A percentile compares a stretch with the other conserved stretches of the same genome.
These are phyloP conservation scores for Choloepus hoffmanni DNA, from an alignment of 2,113 vertebrate genomes.

Conservation along the genomic window DNA sequence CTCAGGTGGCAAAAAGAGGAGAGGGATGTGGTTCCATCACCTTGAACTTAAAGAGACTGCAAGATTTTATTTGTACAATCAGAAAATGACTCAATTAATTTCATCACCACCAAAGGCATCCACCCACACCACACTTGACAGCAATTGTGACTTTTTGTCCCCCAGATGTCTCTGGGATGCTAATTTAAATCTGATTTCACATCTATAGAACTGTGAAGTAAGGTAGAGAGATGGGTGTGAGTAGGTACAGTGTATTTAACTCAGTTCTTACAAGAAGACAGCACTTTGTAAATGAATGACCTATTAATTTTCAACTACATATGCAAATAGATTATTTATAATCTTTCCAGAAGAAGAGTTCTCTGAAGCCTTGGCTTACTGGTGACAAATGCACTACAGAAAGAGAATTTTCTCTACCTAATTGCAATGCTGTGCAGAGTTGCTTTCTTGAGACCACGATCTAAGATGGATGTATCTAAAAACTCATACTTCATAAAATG, in stretches of 20 bases:
- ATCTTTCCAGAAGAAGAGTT: constrained; percentile 54
- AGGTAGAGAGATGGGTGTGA: not conserved
- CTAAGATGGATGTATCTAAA: constrained; percentile 83
- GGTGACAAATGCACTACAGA: constrained; percentile 66
- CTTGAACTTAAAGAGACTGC: not conserved
- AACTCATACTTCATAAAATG: constrained; percentile 85
- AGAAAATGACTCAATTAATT: not conserved
- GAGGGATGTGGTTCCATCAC: not conserved
- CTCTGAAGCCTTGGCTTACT: constrained; percentile 55
- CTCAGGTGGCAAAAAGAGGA: not conserved
- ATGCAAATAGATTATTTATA: constrained; percentile 70
- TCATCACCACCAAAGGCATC: not conserved
- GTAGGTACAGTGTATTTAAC: not conserved
- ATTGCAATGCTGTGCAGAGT: constrained; percentile 77
- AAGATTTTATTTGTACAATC: constrained; percentile 14
- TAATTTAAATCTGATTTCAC: constrained; percentile 24
- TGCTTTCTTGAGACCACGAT: constrained; percentile 80
- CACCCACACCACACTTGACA: not conserved
- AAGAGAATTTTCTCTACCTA: constrained; percentile 78
- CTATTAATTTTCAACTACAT: constrained; percentile 56
- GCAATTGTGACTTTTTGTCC: not conserved
- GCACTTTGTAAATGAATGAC: constrained; percentile 12
- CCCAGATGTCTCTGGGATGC: constrained; percentile 44
- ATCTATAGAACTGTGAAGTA: not conserved
- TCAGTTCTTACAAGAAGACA: constrained; percentile 41